A percentile compares a stretch with the other conserved stretches of the same genome.
Evolutionary conservation across 2,888 invertebrate genomes (phyloP).

Genomic region (Callosobruchus maculatus): DNA sequence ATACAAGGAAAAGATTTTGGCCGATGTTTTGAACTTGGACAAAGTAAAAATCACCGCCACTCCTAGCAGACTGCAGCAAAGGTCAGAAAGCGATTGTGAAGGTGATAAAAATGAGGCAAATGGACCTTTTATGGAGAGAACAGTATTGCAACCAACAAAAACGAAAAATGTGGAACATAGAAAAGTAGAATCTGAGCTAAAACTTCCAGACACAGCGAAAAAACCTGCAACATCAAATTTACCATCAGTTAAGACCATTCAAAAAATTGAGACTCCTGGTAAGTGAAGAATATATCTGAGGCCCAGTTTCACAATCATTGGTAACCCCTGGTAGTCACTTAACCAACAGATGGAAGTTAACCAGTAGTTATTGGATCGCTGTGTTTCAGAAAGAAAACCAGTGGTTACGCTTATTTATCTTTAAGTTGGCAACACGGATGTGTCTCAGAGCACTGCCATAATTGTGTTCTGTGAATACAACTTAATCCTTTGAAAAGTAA

Average conservation of each 20-base stretch:
- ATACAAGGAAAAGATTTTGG: constrained; percentile 69
- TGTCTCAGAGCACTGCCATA: too few relatives aligned
- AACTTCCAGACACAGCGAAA: neutral
- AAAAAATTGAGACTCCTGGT: neutral
- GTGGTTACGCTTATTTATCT: too few relatives aligned
- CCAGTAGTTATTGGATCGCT: too few relatives aligned
- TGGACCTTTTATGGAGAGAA: neutral
- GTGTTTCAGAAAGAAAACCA: too few relatives aligned
- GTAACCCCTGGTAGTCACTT: too few relatives aligned
- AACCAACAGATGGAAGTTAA: too few relatives aligned
- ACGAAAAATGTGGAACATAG: neutral
- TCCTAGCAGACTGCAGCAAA: neutral
- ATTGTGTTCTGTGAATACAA: too few relatives aligned
- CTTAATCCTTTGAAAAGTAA: too few relatives aligned
- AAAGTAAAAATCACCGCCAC: constrained; percentile 30
- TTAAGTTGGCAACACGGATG: too few relatives aligned
- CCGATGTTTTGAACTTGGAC: constrained; percentile 64
- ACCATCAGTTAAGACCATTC: neutral
- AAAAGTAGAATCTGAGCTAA: neutral
- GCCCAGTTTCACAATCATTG: too few relatives aligned
- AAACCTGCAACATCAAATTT: neutral
- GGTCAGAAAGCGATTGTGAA: constrained; percentile 10
- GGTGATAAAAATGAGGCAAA: constrained; percentile 2
- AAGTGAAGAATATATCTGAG: too few relatives aligned
- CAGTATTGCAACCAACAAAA: neutral